phyloP scores from a whole-genome alignment of 92 coral and sea anemone genomes.

The Muricea muricata region DNA sequence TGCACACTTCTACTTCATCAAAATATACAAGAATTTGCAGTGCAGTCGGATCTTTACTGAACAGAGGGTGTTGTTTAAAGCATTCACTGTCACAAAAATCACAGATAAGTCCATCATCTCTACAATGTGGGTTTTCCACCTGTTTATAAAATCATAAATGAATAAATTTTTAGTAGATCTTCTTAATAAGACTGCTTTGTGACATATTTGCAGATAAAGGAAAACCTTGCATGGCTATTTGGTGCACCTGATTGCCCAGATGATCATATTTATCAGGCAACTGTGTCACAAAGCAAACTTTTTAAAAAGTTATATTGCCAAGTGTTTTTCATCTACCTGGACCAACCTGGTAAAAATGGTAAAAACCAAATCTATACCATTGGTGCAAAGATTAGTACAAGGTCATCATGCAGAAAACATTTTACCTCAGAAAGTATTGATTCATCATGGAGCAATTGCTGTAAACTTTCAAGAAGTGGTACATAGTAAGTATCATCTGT shows the following conservation, averaged over 20 bases:
- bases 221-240: no score
- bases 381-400: neutral
- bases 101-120: constrained; percentile 6
- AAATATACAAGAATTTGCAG: constrained; percentile 11
- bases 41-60: constrained; percentile 1
- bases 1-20: constrained; percentile 30
- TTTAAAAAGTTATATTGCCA: neutral
- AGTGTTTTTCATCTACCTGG: neutral
- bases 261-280: no score
- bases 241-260: no score
- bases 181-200: no score
- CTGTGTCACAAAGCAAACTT: no score
- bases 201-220: no score
- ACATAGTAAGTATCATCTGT: constrained; percentile 66
- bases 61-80: constrained; percentile 24
- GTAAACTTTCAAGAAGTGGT: constrained; percentile 67
- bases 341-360: neutral
- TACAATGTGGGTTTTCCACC: constrained; percentile 11
- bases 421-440: constrained; percentile 8
- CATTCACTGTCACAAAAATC: constrained; percentile 26
- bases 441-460: constrained; percentile 10
- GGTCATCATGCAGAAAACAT: neutral
- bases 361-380: no score
- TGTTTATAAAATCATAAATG: neutral
- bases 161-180: no score